These are phyloP conservation scores for Catharus bicknelli DNA, from an alignment of 2,113 vertebrate genomes.

Conservation along the genomic window DNA sequence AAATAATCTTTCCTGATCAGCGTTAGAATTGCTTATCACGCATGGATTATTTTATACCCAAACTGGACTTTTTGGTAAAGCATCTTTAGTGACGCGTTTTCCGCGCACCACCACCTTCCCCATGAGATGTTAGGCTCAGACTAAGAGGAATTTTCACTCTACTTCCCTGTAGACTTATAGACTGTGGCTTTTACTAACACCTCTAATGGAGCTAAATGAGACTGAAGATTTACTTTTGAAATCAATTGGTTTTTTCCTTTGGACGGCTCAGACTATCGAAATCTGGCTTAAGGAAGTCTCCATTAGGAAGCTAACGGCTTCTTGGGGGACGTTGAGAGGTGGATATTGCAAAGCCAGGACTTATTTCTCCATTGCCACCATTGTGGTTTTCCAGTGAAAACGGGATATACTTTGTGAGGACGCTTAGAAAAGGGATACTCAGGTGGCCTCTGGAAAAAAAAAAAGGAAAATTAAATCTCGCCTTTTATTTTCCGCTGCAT, in stretches of 20 bases:
- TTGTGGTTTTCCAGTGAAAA: conserved; percentile 47
- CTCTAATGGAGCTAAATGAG: neutral
- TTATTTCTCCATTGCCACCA: conserved; percentile 13
- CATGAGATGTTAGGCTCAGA: conserved; percentile 15
- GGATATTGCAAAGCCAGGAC: neutral
- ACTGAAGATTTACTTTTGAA: conserved; percentile 11
- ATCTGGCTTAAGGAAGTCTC: neutral
- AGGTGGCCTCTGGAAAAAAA: conserved; percentile 32
- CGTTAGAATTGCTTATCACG: conserved; percentile 54
- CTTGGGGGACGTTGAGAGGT: neutral
- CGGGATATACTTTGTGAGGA: neutral
- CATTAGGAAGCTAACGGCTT: neutral
- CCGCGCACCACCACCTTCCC: conserved; percentile 43
- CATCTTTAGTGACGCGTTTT: conserved; percentile 26
- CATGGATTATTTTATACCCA: conserved; percentile 43
- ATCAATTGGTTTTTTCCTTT: neutral
- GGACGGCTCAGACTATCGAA: neutral
- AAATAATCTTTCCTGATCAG: conserved; percentile 55
- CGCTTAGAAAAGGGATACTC: neutral
- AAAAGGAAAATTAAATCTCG: neutral
- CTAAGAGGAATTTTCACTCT: conserved; percentile 21
- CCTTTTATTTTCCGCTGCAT: neutral
- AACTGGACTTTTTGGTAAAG: conserved; percentile 56
- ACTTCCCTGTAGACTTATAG: neutral
- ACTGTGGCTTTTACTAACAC: conserved; percentile 4